Evolutionary conservation across 2,797 vertebrate genomes (phyloP).

Genomic region (Gouania willdenowi): DNA sequence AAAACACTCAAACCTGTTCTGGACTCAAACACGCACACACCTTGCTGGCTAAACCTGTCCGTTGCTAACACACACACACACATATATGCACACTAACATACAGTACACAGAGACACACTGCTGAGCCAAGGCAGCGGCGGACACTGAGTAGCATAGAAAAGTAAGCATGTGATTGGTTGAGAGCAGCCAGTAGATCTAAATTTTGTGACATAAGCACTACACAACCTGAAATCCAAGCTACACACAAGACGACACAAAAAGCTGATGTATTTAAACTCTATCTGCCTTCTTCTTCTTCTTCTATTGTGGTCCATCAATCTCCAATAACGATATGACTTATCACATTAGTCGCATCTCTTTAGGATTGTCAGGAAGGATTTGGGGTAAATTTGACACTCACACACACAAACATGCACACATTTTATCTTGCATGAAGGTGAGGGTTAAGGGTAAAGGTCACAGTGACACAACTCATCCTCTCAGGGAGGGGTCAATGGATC

Average conservation of each 20-base stretch:
- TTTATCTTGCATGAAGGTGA: no score
- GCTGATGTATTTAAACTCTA: conserved; percentile 11
- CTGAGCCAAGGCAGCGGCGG: conserved; percentile 25
- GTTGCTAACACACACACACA: conserved; percentile 45
- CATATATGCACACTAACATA: conserved; percentile 26
- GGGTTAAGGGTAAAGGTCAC: no score
- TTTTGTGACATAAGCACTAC: conserved; percentile 21
- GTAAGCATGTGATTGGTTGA: conserved; percentile 15
- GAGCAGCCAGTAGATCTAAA: conserved; percentile 21
- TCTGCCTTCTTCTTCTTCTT: not conserved
- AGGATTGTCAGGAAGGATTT: no score
- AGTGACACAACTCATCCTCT: no score
- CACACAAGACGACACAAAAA: conserved; percentile 25
- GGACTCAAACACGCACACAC: conserved; percentile 45
- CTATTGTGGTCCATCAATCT: no score
- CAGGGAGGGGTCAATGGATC: no score
- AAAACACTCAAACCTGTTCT: conserved; percentile 61
- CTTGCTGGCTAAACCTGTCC: conserved; percentile 53
- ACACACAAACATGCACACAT: no score
- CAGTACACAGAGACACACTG: conserved; percentile 32
- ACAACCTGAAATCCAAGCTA: conserved; percentile 29
- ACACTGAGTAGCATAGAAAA: conserved; percentile 29
- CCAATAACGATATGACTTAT: no score
- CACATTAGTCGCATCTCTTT: no score
- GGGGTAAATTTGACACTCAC: no score